These are phyloP conservation scores for Leptopilina syphax DNA, from an alignment of 2,888 invertebrate genomes.

Conservation along the genomic window DNA sequence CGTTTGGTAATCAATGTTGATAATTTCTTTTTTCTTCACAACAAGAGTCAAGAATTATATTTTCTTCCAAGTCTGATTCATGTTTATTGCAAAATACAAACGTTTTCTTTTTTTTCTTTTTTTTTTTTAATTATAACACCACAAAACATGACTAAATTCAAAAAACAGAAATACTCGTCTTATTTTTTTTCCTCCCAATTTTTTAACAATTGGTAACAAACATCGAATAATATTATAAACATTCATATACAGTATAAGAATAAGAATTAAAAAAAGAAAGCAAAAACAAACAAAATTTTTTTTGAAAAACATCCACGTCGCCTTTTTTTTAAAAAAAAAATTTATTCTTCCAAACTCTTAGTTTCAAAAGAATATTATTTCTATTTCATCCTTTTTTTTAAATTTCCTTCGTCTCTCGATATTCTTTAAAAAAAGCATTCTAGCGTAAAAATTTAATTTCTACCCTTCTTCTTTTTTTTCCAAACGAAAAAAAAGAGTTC, in stretches of 20 bases:
- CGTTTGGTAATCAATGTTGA: constrained; percentile 41
- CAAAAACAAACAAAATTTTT: constrained; percentile 17
- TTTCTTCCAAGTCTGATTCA: constrained; percentile 1
- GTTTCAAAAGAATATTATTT: too few relatives aligned
- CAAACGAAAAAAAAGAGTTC: background rate
- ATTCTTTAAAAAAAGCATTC: too few relatives aligned
- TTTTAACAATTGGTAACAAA: constrained; percentile 15
- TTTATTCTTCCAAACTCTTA: too few relatives aligned
- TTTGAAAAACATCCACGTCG: background rate
- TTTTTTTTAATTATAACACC: constrained; percentile 4
- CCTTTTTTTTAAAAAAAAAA: too few relatives aligned
- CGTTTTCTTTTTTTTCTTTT: too few relatives aligned
- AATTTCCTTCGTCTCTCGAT: too few relatives aligned
- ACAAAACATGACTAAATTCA: constrained; percentile 26
- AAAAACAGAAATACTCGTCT: background rate
- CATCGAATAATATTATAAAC: constrained; percentile 9
- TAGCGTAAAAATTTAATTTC: too few relatives aligned
- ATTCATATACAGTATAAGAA: background rate
- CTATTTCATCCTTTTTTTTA: too few relatives aligned
- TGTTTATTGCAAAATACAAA: constrained; percentile 13
- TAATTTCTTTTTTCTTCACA: constrained; percentile 10
- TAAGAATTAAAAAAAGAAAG: background rate
- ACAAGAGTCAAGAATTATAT: background rate
- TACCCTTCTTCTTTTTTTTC: too few relatives aligned
- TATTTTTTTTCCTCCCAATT: background rate